A percentile compares a stretch with the other conserved stretches of the same genome.
Evolutionary conservation across 2,113 vertebrate species (phyloP).

Genomic region (Gopherus flavomarginatus): DNA sequence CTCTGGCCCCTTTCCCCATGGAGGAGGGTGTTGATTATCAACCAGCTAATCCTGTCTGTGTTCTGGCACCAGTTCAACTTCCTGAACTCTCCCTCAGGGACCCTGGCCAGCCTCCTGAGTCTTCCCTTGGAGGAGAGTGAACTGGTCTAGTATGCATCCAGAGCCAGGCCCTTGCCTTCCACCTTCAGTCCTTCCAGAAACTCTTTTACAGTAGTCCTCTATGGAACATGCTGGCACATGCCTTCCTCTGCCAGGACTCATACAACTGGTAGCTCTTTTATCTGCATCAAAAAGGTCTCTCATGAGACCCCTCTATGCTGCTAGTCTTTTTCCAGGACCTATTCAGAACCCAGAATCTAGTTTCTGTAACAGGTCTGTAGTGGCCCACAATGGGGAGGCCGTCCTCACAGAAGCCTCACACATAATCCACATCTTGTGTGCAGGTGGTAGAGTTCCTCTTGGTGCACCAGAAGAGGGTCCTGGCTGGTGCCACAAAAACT

Average conservation of each 20-base stretch:
- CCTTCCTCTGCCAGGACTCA: neutral
- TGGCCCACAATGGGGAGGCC: neutral
- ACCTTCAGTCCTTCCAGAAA: no score
- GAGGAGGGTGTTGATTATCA: no score
- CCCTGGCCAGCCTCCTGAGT: no score
- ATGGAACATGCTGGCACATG: neutral
- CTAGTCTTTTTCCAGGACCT: neutral
- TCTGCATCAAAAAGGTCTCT: neutral
- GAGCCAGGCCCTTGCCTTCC: no score
- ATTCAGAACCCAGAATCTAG: neutral
- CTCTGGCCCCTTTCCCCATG: no score
- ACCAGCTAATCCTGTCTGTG: no score
- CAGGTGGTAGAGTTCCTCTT: neutral
- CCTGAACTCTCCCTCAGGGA: no score
- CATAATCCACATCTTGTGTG: neutral
- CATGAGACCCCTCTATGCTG: neutral
- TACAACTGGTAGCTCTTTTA: neutral
- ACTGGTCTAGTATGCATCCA: no score
- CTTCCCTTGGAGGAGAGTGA: no score
- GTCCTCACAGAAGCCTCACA: neutral
- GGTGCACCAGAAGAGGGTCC: neutral
- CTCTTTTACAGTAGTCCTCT: no score
- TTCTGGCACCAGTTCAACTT: no score
- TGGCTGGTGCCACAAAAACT: neutral
- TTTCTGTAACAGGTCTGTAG: neutral